A percentile compares a stretch with the other conserved stretches of the same genome.
Evolutionary conservation across 2,797 vertebrate genomes (phyloP).

Genomic region (Emys orbicularis): DNA sequence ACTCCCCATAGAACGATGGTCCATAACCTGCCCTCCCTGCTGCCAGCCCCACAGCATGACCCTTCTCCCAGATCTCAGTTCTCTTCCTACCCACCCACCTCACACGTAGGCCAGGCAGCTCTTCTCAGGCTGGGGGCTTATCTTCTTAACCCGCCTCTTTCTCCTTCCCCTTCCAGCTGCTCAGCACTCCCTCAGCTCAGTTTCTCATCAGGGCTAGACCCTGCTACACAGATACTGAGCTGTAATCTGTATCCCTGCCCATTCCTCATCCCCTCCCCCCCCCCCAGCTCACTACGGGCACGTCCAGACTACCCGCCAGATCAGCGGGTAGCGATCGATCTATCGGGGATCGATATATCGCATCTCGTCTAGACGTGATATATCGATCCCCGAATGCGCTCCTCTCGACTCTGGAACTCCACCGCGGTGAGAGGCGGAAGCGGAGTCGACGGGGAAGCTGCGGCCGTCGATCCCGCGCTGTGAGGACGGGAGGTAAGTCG

Average conservation of each 20-base stretch:
- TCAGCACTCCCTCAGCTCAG: rapidly evolving
- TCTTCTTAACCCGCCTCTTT: rapidly evolving
- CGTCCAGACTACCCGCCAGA: too few species aligned
- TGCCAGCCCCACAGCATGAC: neutral
- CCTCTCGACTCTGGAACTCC: too few species aligned
- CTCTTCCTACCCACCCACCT: neutral
- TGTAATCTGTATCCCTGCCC: rapidly evolving
- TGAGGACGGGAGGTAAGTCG: too few species aligned
- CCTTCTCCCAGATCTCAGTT: neutral
- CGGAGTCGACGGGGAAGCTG: too few species aligned
- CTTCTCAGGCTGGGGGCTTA: rapidly evolving
- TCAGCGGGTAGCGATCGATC: too few species aligned
- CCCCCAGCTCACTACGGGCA: too few species aligned
- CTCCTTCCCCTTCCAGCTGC: rapidly evolving
- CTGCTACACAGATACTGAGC: rapidly evolving
- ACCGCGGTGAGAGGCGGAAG: too few species aligned
- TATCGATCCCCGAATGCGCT: too few species aligned
- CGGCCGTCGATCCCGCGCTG: too few species aligned
- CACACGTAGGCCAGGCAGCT: rapidly evolving
- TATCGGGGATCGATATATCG: too few species aligned
- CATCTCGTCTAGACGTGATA: too few species aligned
- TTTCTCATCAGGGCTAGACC: rapidly evolving
- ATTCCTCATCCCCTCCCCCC: neutral
- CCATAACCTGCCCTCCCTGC: neutral
- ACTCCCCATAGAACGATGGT: neutral